Evolutionary conservation across 2,888 invertebrate species (phyloP).

Genomic region (Baccha elongata): DNA sequence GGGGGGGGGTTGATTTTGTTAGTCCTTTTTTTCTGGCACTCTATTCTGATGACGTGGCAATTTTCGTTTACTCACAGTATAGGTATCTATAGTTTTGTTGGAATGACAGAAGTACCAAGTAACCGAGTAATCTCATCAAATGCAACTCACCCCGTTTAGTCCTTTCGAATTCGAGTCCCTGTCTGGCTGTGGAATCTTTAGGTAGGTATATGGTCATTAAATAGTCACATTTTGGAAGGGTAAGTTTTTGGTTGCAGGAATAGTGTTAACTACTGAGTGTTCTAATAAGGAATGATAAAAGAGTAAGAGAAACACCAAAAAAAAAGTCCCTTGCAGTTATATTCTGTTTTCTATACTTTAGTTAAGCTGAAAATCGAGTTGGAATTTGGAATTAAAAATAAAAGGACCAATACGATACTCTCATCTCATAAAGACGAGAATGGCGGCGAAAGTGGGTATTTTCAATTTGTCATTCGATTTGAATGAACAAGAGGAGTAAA

Average conservation of each 20-base stretch:
- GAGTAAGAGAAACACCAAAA: slow-evolving; percentile 8
- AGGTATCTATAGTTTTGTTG: too few species aligned
- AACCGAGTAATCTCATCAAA: slow-evolving; percentile 65
- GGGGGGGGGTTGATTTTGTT: slow-evolving; percentile 1
- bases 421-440: too few species aligned
- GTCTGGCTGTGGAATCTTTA: too few species aligned
- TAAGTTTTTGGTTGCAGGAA: slow-evolving; percentile 23
- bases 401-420: slow-evolving; percentile 8
- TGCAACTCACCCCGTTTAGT: too few species aligned
- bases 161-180: too few species aligned
- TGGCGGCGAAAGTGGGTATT: slow-evolving; percentile 64
- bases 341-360: slow-evolving; percentile 27
- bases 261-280: slow-evolving; percentile 43
- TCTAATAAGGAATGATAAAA: slow-evolving; percentile 25
- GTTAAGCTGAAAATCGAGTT: slow-evolving; percentile 44
- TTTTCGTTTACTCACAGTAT: slow-evolving; percentile 32
- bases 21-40: background rate
- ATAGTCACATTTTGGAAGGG: too few species aligned
- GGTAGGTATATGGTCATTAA: too few species aligned
- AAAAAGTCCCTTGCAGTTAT: slow-evolving; percentile 27
- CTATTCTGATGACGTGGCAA: slow-evolving; percentile 37
- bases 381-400: slow-evolving; percentile 23
- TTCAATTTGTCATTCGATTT: slow-evolving; percentile 71
- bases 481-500: slow-evolving; percentile 55
- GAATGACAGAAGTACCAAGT: slow-evolving; percentile 65